Base-by-base conservation (phyloP, 2,113 vertebrate species). In the pig (Sus scrofa) region DNA sequence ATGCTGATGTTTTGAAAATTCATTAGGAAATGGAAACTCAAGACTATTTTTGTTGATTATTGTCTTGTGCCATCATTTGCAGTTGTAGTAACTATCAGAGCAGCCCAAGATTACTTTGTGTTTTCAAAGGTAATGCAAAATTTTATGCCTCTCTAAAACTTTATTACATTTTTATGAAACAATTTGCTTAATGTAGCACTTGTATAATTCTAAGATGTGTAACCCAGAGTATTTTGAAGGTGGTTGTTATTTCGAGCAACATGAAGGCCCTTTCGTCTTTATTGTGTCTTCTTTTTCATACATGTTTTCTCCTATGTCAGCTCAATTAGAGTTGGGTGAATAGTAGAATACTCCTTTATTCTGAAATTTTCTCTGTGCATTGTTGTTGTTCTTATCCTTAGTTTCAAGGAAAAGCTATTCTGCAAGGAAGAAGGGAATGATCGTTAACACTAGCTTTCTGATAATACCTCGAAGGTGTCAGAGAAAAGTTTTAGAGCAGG, bases 91-190 rank as follows among this genome's bases (percentile, higher is more conserved):
- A 52, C 16, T 92, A 27, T 70, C 77, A 88, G n/a, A 86, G 56
- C 26, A 44, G 16, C 24, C 27, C n/a, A 8, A 39, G 19, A 89
- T 67, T n/a, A 86, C 34, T 62, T 54, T 68, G 2, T 85, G 7
- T 60, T 96, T 91, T 27, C 27, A 82, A 68, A 88, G 63, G n/a
- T 52, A 84, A 68, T 87, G 32, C 22, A 95, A 73, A 73, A 22
- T 50, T 78, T 73, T 96, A 95, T 84, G 39, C n/a, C 34, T 95
- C 27, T 63, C 62, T 96, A 83, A 96, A 87, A 83, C 37, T 79
- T 93, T 91, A 95, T 81, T 89, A 12, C 86, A 63, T 88, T 97
- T 91, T 96, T 82, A 91, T 78, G 32, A 86, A 96, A 88, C 44
- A 95, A 95, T 77, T 86, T 54, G 7, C 30, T 2, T 73, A 87